Conservation (phyloP, 2,888 invertebrate genomes). For the Leptogaster cylindrica region DNA sequence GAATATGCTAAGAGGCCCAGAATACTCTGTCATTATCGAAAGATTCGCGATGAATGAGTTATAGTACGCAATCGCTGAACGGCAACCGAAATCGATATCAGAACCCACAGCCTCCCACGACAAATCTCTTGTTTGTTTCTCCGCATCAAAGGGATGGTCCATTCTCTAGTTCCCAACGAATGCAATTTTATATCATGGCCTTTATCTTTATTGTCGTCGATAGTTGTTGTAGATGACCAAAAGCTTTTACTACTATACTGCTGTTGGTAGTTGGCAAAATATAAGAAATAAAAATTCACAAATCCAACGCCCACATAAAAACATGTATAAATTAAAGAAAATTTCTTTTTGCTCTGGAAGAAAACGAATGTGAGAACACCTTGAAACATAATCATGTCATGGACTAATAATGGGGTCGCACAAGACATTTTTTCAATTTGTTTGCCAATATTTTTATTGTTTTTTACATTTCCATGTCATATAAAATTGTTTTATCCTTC, state of each 20-base stretch:
- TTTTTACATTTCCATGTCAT: too few species aligned
- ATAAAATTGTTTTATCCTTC: too few species aligned
- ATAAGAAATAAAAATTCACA: slow-evolving; percentile 37
- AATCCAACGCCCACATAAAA: slow-evolving; percentile 43
- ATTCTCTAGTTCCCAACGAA: slow-evolving; percentile 21
- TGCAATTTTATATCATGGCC: slow-evolving; percentile 6
- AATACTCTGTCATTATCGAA: slow-evolving; percentile 24
- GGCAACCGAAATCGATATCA: slow-evolving; percentile 39
- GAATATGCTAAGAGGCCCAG: not conserved
- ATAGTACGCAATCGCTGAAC: slow-evolving; percentile 37
- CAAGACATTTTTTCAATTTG: too few species aligned
- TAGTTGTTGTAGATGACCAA: too few species aligned
- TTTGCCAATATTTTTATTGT: too few species aligned
- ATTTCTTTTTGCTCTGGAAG: slow-evolving; percentile 25
- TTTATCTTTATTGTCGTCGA: slow-evolving; percentile 29
- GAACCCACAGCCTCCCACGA: slow-evolving; percentile 42
- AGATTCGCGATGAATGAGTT: slow-evolving; percentile 31
- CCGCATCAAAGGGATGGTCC: slow-evolving; percentile 29
- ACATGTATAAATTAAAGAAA: slow-evolving; percentile 27
- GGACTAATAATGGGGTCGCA: too few species aligned
- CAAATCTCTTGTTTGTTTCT: slow-evolving; percentile 30
- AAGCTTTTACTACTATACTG: not conserved
- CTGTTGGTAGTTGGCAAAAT: slow-evolving; percentile 18
- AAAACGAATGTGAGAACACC: not conserved
- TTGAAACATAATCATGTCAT: not conserved